Conservation (phyloP, 2,797 vertebrate genomes). For the Acipenser transmontanus region DNA sequence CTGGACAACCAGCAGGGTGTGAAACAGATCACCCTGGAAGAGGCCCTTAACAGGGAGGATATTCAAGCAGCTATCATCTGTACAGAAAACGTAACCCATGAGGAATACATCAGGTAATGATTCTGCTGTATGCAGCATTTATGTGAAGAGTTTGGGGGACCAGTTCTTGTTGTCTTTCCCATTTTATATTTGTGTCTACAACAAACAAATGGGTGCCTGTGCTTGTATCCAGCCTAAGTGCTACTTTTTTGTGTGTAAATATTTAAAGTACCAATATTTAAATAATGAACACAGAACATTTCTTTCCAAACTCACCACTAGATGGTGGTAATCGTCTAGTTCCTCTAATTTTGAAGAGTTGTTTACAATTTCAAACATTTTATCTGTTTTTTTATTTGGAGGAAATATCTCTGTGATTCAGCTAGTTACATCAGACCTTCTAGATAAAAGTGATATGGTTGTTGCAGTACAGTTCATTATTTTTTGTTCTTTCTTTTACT, state of each 20-base stretch:
- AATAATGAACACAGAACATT: no score
- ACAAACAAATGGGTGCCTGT: no score
- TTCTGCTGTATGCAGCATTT: no score
- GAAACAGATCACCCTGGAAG: constrained; percentile 68
- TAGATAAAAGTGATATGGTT: background rate
- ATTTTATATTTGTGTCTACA: background rate
- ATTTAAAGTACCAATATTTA: no score
- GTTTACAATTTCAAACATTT: no score
- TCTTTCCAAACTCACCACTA: no score
- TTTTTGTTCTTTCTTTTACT: constrained; percentile 6
- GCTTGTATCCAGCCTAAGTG: no score
- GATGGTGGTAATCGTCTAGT: no score
- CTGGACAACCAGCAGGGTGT: constrained; percentile 62
- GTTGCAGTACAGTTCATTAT: background rate
- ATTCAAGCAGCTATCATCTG: constrained; percentile 78
- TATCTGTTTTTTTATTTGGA: no score
- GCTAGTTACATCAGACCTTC: background rate
- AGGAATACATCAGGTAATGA: constrained; percentile 70
- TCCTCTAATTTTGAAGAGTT: no score
- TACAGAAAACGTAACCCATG: constrained; percentile 78
- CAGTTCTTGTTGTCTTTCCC: constrained; percentile 12
- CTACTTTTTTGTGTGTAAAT: no score
- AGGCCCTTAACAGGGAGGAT: constrained; percentile 66
- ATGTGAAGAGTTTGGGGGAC: background rate
- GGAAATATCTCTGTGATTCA: no score